Percentiles rank a stretch among this genome's conserved stretches.
phyloP scores from a whole-genome alignment of 2,888 invertebrate genomes.

The Rhamphomyia laevipes region DNA sequence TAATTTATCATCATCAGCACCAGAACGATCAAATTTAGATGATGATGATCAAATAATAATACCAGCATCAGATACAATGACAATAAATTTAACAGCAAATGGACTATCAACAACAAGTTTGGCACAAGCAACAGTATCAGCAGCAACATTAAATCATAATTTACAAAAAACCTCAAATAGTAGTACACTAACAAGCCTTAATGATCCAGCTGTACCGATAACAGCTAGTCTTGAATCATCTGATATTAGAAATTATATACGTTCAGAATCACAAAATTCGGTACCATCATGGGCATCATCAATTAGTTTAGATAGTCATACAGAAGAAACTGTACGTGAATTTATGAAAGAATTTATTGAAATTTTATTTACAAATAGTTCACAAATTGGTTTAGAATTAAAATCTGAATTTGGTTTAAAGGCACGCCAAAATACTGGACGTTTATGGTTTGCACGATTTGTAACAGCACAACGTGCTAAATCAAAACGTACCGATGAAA shows the following conservation, averaged over 20 bases:
- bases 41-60: too few species aligned
- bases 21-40: too few species aligned
- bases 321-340: constrained; percentile 42
- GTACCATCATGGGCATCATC: constrained; percentile 53
- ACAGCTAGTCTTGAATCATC: constrained; percentile 48
- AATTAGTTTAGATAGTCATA: constrained; percentile 47
- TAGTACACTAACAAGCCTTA: constrained; percentile 46
- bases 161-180: constrained; percentile 34
- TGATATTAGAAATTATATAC: constrained; percentile 35
- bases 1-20: too few species aligned
- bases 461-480: constrained; percentile 52
- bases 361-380: constrained; percentile 46
- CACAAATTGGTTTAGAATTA: constrained; percentile 46
- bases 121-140: too few species aligned
- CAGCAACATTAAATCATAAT: background rate
- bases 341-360: constrained; percentile 58
- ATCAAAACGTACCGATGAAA: constrained; percentile 49
- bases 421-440: constrained; percentile 48
- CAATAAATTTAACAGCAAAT: too few species aligned
- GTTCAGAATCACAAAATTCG: constrained; percentile 47
- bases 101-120: too few species aligned
- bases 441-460: constrained; percentile 57
- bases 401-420: constrained; percentile 57
- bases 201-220: constrained; percentile 42
- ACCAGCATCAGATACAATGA: too few species aligned